phyloP scores from a whole-genome alignment of 1,140 invertebrate genomes.

The Diprion similis region DNA sequence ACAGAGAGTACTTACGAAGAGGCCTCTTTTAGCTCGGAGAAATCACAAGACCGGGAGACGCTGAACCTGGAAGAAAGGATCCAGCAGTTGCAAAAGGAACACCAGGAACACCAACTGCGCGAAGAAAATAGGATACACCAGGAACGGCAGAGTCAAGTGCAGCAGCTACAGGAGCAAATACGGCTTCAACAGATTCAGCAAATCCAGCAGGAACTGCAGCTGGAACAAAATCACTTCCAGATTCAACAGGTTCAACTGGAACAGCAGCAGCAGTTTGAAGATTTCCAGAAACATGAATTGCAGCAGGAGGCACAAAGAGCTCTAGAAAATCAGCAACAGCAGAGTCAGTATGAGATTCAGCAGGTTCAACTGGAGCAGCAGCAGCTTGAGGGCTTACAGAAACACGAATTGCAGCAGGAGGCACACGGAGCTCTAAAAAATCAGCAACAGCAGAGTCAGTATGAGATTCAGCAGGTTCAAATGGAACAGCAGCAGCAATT shows the following conservation, averaged over 20 bases:
- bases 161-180: slow-evolving; percentile 11
- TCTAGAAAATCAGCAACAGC: not conserved
- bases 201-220: slow-evolving; percentile 6
- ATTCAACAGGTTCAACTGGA: not conserved
- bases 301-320: too few species aligned
- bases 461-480: not conserved
- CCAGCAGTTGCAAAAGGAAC: slow-evolving; percentile 6
- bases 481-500: not conserved
- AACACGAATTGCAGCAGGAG: not conserved
- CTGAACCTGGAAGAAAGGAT: not conserved
- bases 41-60: not conserved
- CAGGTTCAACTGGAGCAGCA: slow-evolving; percentile 4
- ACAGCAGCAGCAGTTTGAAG: not conserved
- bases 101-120: not conserved
- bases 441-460: not conserved
- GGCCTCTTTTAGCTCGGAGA: not conserved
- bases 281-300: too few species aligned
- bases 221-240: not conserved
- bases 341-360: not conserved
- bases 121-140: not conserved
- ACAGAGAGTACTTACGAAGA: too few species aligned
- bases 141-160: not conserved
- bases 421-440: not conserved
- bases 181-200: slow-evolving; percentile 4
- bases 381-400: not conserved